Conservation (phyloP, 2,113 vertebrate genomes). For the Arizona elegans region DNA sequence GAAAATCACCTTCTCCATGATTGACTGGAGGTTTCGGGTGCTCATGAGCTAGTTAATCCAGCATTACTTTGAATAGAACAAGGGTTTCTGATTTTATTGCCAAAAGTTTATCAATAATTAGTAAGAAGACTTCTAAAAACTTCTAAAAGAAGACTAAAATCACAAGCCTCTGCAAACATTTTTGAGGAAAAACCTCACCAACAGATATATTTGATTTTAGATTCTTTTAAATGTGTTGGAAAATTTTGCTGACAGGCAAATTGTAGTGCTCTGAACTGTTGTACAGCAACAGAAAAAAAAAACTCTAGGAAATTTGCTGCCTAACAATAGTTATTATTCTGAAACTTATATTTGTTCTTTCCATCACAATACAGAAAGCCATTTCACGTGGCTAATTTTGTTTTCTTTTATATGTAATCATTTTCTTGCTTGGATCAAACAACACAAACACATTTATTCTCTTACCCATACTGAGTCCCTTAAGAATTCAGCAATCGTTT, state of each 20-base stretch:
- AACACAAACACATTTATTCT: slow-evolving; percentile 64
- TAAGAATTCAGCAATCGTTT: slow-evolving; percentile 67
- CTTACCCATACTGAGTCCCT: slow-evolving; percentile 60
- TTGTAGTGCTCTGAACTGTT: slow-evolving; percentile 34
- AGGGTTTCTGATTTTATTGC: background rate
- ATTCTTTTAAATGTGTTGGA: background rate
- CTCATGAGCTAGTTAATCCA: background rate
- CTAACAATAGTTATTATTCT: background rate
- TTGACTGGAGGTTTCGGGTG: background rate
- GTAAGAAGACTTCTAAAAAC: background rate
- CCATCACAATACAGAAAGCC: background rate
- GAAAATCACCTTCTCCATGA: background rate
- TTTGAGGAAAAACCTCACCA: background rate
- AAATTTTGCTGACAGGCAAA: slow-evolving; percentile 24
- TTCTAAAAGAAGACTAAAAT: background rate
- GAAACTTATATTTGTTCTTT: slow-evolving; percentile 24
- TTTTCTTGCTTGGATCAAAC: slow-evolving; percentile 57
- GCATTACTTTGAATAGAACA: background rate
- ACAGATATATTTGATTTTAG: background rate
- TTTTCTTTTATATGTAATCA: slow-evolving; percentile 40
- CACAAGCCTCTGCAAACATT: background rate
- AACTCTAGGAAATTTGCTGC: slow-evolving; percentile 2
- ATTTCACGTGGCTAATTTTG: slow-evolving; percentile 34
- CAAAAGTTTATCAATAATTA: background rate
- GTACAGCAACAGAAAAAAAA: slow-evolving; percentile 22